Percentiles rank a stretch among this genome's conserved stretches.
phyloP scores from a whole-genome alignment of 2,113 vertebrate genomes.

The Dicerorhinus sumatrensis region DNA sequence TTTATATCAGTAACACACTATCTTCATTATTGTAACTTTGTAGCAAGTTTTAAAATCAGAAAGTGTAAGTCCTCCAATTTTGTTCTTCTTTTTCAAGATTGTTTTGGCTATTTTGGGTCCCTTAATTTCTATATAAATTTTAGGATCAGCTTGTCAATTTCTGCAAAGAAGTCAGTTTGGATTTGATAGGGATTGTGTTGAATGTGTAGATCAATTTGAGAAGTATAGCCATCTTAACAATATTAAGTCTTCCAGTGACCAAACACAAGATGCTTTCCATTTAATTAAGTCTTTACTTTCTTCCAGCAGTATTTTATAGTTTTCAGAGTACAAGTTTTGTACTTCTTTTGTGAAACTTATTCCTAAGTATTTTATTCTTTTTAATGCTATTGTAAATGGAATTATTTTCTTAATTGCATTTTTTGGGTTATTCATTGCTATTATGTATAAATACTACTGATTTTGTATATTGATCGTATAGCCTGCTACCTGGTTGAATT shows the following conservation, averaged over 20 bases:
- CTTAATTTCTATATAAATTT: conserved; percentile 4
- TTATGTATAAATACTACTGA: neutral
- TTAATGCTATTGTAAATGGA: neutral
- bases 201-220: neutral
- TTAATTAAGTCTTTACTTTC: neutral
- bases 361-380: neutral
- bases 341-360: neutral
- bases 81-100: neutral
- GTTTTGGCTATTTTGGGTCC: neutral
- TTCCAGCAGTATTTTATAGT: neutral
- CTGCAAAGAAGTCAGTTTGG: neutral
- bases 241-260: neutral
- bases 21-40: neutral
- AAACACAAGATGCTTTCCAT: neutral
- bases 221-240: neutral
- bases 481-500: neutral
- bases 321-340: neutral
- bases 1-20: neutral
- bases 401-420: neutral
- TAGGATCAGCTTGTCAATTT: neutral
- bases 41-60: neutral
- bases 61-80: neutral
- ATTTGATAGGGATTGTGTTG: neutral
- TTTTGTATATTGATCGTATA: neutral
- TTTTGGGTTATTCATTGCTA: neutral